Evolutionary conservation across 2,888 invertebrate species (phyloP).

Genomic region (Tetrapedia diversipes): DNA sequence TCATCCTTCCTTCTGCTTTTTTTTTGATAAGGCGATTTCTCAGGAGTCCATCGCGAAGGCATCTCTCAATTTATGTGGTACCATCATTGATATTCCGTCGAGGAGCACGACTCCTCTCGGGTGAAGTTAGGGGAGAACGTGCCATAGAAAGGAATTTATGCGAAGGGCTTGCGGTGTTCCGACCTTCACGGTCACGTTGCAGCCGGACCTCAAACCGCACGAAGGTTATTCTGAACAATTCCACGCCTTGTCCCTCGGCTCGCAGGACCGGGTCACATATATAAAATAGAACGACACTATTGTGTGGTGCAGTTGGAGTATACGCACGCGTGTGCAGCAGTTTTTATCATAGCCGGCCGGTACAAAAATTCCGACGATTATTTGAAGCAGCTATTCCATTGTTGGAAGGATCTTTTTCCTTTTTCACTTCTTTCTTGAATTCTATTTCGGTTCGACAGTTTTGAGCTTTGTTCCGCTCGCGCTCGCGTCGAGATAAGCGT

Average conservation of each 20-base stretch:
- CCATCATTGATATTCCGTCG: conserved; percentile 62
- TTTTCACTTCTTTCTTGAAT: background rate
- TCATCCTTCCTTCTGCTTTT: background rate
- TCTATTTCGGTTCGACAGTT: background rate
- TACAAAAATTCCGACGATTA: conserved; percentile 36
- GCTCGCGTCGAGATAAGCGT: background rate
- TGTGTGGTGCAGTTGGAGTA: conserved; percentile 12
- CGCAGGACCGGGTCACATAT: conserved; percentile 34
- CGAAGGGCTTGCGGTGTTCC: conserved; percentile 66
- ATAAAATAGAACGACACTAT: conserved; percentile 48
- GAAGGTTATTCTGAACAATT: conserved; percentile 60
- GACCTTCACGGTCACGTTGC: conserved; percentile 68
- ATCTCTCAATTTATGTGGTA: conserved; percentile 55
- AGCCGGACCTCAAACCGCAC: conserved; percentile 66
- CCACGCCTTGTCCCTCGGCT: conserved; percentile 43
- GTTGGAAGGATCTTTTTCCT: background rate
- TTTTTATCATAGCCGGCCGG: conserved; percentile 31
- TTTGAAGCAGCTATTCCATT: conserved; percentile 16
- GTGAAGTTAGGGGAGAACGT: conserved; percentile 54
- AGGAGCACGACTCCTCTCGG: conserved; percentile 48
- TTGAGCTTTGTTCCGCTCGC: background rate
- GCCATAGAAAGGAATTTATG: conserved; percentile 66
- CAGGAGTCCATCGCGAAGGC: conserved; percentile 44
- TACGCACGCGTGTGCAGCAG: conserved; percentile 19
- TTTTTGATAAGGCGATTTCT: conserved; percentile 43